phyloP scores from a whole-genome alignment of 1,140 invertebrate species.

The Macrostomum lignano region DNA sequence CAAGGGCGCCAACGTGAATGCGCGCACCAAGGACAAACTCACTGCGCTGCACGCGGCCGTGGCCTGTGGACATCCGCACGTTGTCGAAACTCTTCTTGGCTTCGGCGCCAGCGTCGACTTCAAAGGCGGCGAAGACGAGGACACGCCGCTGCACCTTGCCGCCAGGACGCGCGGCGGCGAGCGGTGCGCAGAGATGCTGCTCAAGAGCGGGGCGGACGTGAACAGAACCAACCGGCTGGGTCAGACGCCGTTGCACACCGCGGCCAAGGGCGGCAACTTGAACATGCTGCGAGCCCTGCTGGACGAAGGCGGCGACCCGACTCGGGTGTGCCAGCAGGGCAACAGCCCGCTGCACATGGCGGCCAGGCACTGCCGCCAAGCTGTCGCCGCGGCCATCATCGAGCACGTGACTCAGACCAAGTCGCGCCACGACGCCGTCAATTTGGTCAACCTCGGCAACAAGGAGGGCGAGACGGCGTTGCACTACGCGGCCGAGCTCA shows the following conservation, averaged over 20 bases:
- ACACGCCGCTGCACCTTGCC: conserved; percentile 70
- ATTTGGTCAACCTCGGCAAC: background rate
- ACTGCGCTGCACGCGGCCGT: conserved; percentile 96
- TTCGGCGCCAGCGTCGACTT: conserved; percentile 85
- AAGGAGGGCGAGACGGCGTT: conserved; percentile 42
- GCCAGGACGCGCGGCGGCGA: conserved; percentile 66
- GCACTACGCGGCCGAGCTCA: conserved; percentile 43
- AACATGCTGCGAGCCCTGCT: conserved; percentile 30
- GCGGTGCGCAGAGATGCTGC: conserved; percentile 72
- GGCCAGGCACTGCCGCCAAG: background rate
- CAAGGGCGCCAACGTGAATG: conserved; percentile 78
- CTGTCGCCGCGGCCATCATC: background rate
- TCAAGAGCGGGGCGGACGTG: conserved; percentile 81
- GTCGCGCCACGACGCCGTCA: background rate
- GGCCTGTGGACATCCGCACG: conserved; percentile 65
- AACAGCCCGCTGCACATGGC: conserved; percentile 1
- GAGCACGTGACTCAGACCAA: background rate
- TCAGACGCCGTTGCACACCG: conserved; percentile 13
- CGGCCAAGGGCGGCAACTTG: conserved; percentile 16
- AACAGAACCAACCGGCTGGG: conserved; percentile 33
- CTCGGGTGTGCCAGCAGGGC: background rate
- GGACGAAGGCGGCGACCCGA: conserved; percentile 22
- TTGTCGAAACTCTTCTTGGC: conserved; percentile 77
- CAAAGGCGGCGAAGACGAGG: conserved; percentile 43
- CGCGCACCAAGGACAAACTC: conserved; percentile 74